Percentiles rank a stretch among this genome's conserved stretches.
Evolutionary conservation across 2,888 invertebrate species (phyloP).

Genomic region (Conops quadrifasciatus): DNA sequence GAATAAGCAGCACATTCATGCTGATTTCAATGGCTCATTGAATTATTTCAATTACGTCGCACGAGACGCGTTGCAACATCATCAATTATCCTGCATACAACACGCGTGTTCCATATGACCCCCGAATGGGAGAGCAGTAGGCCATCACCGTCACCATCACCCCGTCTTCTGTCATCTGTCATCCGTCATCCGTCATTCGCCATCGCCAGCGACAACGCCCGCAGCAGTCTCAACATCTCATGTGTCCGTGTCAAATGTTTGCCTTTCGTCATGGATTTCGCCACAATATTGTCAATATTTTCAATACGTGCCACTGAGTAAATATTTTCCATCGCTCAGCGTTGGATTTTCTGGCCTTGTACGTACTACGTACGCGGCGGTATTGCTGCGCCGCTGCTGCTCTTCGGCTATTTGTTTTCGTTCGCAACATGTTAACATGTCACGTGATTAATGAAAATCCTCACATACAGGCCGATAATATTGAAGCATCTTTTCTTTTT

Average conservation of each 20-base stretch:
- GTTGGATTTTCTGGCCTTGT: too few relatives aligned
- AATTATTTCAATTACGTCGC: constrained; percentile 38
- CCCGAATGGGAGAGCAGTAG: too few relatives aligned
- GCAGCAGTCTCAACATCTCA: neutral
- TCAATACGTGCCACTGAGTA: constrained; percentile 2
- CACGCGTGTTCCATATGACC: neutral
- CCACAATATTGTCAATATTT: constrained; percentile 23
- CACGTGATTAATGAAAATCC: neutral
- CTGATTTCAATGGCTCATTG: constrained; percentile 35
- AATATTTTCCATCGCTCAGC: neutral
- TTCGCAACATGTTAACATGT: neutral
- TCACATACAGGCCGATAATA: too few relatives aligned
- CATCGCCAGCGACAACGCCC: neutral
- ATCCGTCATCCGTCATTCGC: neutral
- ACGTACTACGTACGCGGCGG: too few relatives aligned
- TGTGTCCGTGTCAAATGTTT: constrained; percentile 16
- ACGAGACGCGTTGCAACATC: constrained; percentile 32
- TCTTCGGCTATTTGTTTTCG: neutral
- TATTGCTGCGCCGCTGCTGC: neutral
- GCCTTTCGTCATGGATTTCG: constrained; percentile 19
- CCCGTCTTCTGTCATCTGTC: too few relatives aligned
- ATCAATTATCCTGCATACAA: constrained; percentile 25
- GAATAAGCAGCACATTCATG: constrained; percentile 12
- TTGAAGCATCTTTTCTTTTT: too few relatives aligned
- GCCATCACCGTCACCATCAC: too few relatives aligned